These are phyloP conservation scores for Elegia similella DNA, from an alignment of 2,888 invertebrate species.

Conservation along the genomic window DNA sequence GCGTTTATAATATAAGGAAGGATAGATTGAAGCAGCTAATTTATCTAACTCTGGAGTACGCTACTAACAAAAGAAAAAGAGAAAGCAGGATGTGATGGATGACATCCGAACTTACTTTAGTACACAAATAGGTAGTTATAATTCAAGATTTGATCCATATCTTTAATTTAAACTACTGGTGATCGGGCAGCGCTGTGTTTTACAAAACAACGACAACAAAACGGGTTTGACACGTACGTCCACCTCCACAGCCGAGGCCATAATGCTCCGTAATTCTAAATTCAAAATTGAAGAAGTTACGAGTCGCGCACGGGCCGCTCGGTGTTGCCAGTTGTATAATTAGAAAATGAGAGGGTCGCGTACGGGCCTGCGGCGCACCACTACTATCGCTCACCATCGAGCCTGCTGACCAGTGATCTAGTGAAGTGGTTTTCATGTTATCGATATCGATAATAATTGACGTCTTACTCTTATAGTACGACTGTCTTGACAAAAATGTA, in stretches of 20 bases:
- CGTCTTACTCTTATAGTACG: too few relatives aligned
- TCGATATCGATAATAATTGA: slow-evolving; percentile 28
- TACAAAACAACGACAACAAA: not conserved
- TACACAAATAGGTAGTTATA: too few relatives aligned
- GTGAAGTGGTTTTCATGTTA: slow-evolving; percentile 39
- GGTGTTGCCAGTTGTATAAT: slow-evolving; percentile 76
- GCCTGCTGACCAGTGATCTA: slow-evolving; percentile 39
- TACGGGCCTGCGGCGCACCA: slow-evolving; percentile 72
- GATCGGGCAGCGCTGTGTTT: not conserved
- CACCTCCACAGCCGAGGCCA: slow-evolving; percentile 41
- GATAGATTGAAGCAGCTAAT: too few relatives aligned
- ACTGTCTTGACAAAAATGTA: too few relatives aligned
- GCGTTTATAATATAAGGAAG: too few relatives aligned
- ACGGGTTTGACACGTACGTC: slow-evolving; percentile 38
- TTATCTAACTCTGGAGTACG: too few relatives aligned
- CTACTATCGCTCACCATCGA: slow-evolving; percentile 77
- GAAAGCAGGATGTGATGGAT: too few relatives aligned
- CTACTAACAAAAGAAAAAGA: too few relatives aligned
- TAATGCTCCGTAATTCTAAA: slow-evolving; percentile 65
- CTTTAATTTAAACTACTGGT: too few relatives aligned
- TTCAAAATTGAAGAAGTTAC: slow-evolving; percentile 69
- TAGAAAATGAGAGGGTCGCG: slow-evolving; percentile 80
- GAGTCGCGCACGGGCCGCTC: slow-evolving; percentile 70
- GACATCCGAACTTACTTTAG: too few relatives aligned
- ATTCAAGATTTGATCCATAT: too few relatives aligned